Base-by-base conservation (phyloP, 2,888 invertebrate genomes). In the Mycalesis mineus region DNA sequence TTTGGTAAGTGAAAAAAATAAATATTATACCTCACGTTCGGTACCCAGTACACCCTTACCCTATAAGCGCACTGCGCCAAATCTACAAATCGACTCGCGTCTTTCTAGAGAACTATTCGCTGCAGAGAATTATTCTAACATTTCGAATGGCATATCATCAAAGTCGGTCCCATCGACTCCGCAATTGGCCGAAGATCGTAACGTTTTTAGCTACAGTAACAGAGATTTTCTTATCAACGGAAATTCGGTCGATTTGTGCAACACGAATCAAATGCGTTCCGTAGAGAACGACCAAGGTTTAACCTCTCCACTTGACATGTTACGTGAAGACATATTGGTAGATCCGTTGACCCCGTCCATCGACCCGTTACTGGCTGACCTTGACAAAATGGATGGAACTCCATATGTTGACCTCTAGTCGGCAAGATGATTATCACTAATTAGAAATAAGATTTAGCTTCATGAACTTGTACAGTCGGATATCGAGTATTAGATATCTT, bases 151-250 rank as follows among this genome's bases (percentile, higher is more conserved):
- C 40, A 90, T 91, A 67, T 86, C 84, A 41, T 94, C 94, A 11
- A 93, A 94, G 73, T 95, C 95, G 0, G 95, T 95, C 80, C 95
- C 95, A 22, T 93, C 94, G 1, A 94, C 94, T 14, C 95, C 95
- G 13, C 90, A 93, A 67, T 78, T 92, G 59, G 82, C 85, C 11
- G 85, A 90, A 63, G 89, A 88, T 29, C 75, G 88, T 51, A 84
- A 80, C 66, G 90, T 91, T 42, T 92, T 92, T 68, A 91, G 92
- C 59, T 92, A 92, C 70, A 92, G 91, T 61, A 90, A 90, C 64
- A 73, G 90, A 65, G 92, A 92, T 73, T 92, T 91, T 66, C 82
- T 92, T 6, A 92, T 92, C 50, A 92, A 92, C 69, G 93, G 92
- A 11, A 92, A 92, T 71, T 92, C 92, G 1, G 78, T 91, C 36